phyloP scores from a whole-genome alignment of 2,888 invertebrate species.

The Lordiphosa fenestrarum region DNA sequence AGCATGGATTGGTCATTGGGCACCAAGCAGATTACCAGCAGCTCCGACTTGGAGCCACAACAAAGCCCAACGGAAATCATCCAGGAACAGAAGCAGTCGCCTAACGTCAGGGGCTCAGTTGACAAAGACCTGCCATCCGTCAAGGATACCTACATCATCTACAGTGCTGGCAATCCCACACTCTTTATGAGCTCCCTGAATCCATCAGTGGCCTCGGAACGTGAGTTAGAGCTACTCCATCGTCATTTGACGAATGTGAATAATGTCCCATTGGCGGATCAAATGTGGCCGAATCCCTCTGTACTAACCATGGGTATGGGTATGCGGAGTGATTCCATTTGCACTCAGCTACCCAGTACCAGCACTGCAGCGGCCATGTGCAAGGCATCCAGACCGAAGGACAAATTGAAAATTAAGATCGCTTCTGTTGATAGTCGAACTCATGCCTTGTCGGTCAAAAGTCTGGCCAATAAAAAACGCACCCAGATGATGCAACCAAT shows the following conservation, averaged over 20 bases:
- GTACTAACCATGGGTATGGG: slow-evolving; percentile 40
- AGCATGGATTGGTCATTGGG: not conserved
- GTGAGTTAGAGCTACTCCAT: slow-evolving; percentile 35
- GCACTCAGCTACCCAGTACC: not conserved
- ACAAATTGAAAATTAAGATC: too few species aligned
- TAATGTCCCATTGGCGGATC: not conserved
- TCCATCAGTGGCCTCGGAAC: slow-evolving; percentile 6
- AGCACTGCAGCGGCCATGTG: not conserved
- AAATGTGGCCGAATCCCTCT: slow-evolving; percentile 41
- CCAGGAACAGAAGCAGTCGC: not conserved
- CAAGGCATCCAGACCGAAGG: not conserved
- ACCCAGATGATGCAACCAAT: too few species aligned
- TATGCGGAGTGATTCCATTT: not conserved
- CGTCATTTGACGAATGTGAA: slow-evolving; percentile 37
- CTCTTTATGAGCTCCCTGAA: slow-evolving; percentile 38
- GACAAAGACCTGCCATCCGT: not conserved
- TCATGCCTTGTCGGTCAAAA: too few species aligned
- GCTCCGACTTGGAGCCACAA: too few species aligned
- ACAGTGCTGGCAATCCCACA: slow-evolving; percentile 46
- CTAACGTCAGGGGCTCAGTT: not conserved
- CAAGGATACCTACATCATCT: slow-evolving; percentile 47
- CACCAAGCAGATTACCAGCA: not conserved
- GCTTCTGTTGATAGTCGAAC: too few species aligned
- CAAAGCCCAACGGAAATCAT: too few species aligned
- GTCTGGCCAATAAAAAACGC: too few species aligned